These are phyloP conservation scores for Autographa gamma DNA, from an alignment of 2,888 invertebrate genomes.

Conservation along the genomic window DNA sequence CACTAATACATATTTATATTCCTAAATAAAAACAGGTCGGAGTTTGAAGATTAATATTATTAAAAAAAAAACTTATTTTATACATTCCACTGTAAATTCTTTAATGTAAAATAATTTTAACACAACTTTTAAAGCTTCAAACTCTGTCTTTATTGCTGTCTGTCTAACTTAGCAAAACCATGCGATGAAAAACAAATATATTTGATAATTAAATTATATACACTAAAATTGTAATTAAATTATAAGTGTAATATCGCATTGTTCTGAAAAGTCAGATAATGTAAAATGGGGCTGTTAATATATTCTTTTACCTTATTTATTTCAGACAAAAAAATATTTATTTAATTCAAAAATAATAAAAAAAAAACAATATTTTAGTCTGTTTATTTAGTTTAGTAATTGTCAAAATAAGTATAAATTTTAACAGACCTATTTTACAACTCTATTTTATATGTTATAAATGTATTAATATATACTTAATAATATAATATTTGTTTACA, in stretches of 20 bases:
- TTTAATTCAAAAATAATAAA: no score
- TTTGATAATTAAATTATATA: constrained; percentile 27
- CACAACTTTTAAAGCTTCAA: constrained; percentile 14
- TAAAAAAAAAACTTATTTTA: not conserved
- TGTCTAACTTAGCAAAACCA: constrained; percentile 47
- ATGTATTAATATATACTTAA: constrained; percentile 34
- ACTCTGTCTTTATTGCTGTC: constrained; percentile 15
- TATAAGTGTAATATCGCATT: constrained; percentile 25
- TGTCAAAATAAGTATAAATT: not conserved
- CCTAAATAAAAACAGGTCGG: not conserved
- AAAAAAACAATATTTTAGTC: no score
- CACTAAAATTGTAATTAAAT: not conserved
- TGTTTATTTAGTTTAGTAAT: no score
- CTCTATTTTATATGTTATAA: constrained; percentile 29
- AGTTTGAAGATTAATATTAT: not conserved
- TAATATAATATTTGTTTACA: constrained; percentile 25
- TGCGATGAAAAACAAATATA: constrained; percentile 30
- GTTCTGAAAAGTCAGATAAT: constrained; percentile 35
- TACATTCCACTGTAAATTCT: constrained; percentile 2
- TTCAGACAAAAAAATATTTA: not conserved
- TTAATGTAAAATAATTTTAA: not conserved
- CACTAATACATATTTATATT: constrained; percentile 3
- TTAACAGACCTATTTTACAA: constrained; percentile 19
- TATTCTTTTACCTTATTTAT: not conserved
- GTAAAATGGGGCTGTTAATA: constrained; percentile 24